Conservation (phyloP, 2,888 invertebrate species). For the Ligdia adustata region DNA sequence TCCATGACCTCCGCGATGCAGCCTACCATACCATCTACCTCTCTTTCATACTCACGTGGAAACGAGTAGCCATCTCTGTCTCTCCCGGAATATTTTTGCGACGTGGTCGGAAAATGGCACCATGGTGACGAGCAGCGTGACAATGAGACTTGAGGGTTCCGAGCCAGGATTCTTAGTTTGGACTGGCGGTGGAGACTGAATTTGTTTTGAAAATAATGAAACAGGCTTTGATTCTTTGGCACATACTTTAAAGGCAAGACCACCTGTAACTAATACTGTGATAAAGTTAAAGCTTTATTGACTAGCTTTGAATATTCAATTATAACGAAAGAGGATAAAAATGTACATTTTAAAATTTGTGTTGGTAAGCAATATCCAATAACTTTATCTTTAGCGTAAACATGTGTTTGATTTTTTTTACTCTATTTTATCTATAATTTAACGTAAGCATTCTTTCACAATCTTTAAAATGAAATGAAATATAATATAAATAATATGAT, state of each 20-base stretch:
- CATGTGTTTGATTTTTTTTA: too few species aligned
- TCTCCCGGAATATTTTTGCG: constrained; percentile 82
- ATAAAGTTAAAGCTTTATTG: too few species aligned
- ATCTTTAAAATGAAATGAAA: not conserved
- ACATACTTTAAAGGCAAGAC: too few species aligned
- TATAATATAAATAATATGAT: too few species aligned
- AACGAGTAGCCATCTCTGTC: constrained; percentile 52
- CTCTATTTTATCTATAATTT: not conserved
- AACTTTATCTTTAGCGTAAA: too few species aligned
- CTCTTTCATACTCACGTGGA: constrained; percentile 48
- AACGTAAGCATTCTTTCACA: not conserved
- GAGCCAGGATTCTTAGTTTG: constrained; percentile 14
- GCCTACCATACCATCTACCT: constrained; percentile 62
- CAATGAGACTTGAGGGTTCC: constrained; percentile 58
- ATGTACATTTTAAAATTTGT: too few species aligned
- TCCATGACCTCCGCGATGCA: constrained; percentile 80
- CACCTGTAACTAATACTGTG: too few species aligned
- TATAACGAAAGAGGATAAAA: too few species aligned
- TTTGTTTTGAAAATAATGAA: constrained; percentile 7
- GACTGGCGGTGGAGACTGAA: not conserved
- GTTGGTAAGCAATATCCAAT: too few species aligned
- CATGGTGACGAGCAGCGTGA: constrained; percentile 58
- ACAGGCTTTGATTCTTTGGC: not conserved
- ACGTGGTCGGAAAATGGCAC: constrained; percentile 68
- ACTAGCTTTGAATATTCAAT: too few species aligned